Base-by-base conservation (phyloP, 1,140 invertebrate species). In the Dendrolimus punctatus region DNA sequence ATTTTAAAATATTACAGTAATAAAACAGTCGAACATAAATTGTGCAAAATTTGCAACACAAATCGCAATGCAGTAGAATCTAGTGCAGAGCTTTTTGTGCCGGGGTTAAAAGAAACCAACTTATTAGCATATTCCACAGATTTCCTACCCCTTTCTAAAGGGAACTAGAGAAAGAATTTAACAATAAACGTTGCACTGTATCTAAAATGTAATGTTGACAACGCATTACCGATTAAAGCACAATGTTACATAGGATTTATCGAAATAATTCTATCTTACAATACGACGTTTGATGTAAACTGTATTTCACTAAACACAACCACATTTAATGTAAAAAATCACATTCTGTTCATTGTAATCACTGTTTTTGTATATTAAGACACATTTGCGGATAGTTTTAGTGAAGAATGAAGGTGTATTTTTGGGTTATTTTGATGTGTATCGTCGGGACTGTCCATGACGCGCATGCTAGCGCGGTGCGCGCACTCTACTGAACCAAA, bases 51-150 rank as follows among this genome's bases (percentile, higher is more conserved):
- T 82, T 78, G 79, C 80, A 84, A 82, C 73, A 73, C 80, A 84
- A 84, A 85, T 84, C 74, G 73, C 79, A 85, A 77, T 85, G 82
- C 82, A 84, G 82, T 80, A 23, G 23, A 23, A 71, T 75, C 74
- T 75, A 76, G 80, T 85, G 82, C 82, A 82, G 82, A 80, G 76
- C 71, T 85, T 85, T 82, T 84, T 84, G 82, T 75, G 64, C 68
- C 68, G 71, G 68, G 23, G 68, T 76, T 72, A 72, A 76, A 82
- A 84, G 77, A 78, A 78, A 85, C 68, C 68, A 66, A 62, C 67
- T 75, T 60, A 80, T 85, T 84, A 78, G 77, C 80, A 85, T 85
- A 83, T 77, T 76, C 61, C 60, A 68, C 62, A 57, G 60, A 50
- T 61, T 57, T 55, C 48, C 51, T 56, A 57, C 60, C 60, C 65